phyloP scores from a whole-genome alignment of 1,140 invertebrate species.

The Chrysopa pallens region DNA sequence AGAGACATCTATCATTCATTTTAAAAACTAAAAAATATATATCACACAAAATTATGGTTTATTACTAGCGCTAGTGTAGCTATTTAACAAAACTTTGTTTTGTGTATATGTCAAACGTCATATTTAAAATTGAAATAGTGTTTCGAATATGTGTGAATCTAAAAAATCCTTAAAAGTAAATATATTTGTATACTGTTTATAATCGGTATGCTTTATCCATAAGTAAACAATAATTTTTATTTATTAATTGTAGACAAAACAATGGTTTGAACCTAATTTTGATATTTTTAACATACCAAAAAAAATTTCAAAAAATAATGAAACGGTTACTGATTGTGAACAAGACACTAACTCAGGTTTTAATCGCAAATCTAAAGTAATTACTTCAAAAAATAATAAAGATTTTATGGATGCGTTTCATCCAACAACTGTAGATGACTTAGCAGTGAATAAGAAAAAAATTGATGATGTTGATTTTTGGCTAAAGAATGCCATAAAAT shows the following conservation, averaged over 20 bases:
- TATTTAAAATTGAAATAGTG: too few relatives aligned
- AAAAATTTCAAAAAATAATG: background rate
- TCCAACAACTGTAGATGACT: slow-evolving; percentile 28
- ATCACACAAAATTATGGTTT: too few relatives aligned
- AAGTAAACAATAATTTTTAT: too few relatives aligned
- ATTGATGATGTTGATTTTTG: slow-evolving; percentile 37
- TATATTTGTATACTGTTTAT: too few relatives aligned
- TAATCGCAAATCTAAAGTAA: background rate
- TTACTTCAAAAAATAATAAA: background rate
- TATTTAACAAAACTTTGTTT: too few relatives aligned
- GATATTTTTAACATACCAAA: background rate
- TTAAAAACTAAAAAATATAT: too few relatives aligned
- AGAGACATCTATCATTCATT: too few relatives aligned
- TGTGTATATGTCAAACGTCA: too few relatives aligned
- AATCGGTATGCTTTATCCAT: too few relatives aligned
- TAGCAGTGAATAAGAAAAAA: slow-evolving; percentile 42
- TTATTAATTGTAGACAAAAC: background rate
- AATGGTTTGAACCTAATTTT: background rate
- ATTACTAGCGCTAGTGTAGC: too few relatives aligned
- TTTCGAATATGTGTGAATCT: too few relatives aligned
- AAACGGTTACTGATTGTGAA: background rate
- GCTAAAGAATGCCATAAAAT: slow-evolving; percentile 22
- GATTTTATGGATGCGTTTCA: slow-evolving; percentile 24
- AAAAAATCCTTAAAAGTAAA: too few relatives aligned
- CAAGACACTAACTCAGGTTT: background rate